phyloP scores from a whole-genome alignment of 2,888 invertebrate species.

The Tenthredo notha region DNA sequence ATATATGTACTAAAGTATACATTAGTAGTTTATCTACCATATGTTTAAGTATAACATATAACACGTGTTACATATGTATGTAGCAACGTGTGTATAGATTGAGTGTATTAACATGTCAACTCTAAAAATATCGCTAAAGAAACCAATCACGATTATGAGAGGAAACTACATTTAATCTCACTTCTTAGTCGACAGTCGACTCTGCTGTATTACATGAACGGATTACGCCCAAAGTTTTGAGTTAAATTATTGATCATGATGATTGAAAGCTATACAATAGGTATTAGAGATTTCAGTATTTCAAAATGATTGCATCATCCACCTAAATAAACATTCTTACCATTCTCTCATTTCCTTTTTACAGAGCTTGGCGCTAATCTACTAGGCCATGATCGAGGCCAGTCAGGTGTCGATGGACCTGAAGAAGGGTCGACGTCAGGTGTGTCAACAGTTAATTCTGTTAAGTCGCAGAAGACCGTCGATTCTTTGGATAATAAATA shows the following conservation, averaged over 20 bases:
- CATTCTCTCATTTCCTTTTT: background rate
- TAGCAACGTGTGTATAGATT: constrained; percentile 51
- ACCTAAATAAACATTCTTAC: background rate
- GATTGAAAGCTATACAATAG: background rate
- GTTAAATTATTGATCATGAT: background rate
- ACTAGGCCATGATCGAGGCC: constrained; percentile 85
- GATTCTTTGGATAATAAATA: constrained; percentile 77
- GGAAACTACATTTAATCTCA: constrained; percentile 56
- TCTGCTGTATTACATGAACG: constrained; percentile 37
- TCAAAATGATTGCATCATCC: background rate
- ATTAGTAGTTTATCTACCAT: background rate
- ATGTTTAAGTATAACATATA: constrained; percentile 26
- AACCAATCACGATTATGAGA: constrained; percentile 63
- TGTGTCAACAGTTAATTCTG: constrained; percentile 83
- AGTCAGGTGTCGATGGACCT: constrained; percentile 76
- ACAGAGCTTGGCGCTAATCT: constrained; percentile 93
- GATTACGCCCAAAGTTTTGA: background rate
- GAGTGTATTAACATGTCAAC: constrained; percentile 64
- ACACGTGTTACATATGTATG: background rate
- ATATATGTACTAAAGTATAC: background rate
- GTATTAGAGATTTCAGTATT: background rate
- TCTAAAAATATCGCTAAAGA: constrained; percentile 66
- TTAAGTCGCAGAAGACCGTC: constrained; percentile 81
- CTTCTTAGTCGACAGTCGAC: constrained; percentile 59
- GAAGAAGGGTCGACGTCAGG: constrained; percentile 83